Conservation (phyloP, 2,888 invertebrate genomes). For the Lepetodrilus schrolli region DNA sequence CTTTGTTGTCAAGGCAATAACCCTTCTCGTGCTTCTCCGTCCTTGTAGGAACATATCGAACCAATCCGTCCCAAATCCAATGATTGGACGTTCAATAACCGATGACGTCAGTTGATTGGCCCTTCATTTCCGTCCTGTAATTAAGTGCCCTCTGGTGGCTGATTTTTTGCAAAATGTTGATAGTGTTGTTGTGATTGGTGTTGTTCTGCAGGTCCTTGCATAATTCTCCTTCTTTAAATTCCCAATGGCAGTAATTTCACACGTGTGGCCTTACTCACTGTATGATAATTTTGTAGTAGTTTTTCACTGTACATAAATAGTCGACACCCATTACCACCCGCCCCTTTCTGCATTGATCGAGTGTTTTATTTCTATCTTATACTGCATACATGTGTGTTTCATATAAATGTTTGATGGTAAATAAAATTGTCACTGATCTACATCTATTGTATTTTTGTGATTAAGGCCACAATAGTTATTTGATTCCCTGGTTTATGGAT, state of each 20-base stretch:
- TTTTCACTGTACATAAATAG: conserved; percentile 11
- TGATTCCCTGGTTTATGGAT: too few relatives aligned
- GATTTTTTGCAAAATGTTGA: background rate
- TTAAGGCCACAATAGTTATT: too few relatives aligned
- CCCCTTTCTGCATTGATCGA: too few relatives aligned
- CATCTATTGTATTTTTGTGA: too few relatives aligned
- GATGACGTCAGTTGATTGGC: conserved; percentile 35
- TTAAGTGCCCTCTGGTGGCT: conserved; percentile 4
- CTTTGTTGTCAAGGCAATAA: background rate
- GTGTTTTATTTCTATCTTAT: too few relatives aligned
- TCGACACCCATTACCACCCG: background rate
- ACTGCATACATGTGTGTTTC: too few relatives aligned
- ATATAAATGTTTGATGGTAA: background rate
- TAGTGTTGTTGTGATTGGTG: conserved; percentile 10
- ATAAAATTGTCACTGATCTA: background rate
- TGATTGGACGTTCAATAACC: conserved; percentile 16
- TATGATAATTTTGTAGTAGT: conserved; percentile 9
- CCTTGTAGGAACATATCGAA: background rate
- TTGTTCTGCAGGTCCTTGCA: background rate
- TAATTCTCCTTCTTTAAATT: background rate
- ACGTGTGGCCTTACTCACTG: conserved; percentile 25
- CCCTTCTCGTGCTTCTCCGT: background rate
- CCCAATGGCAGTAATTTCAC: conserved; percentile 18
- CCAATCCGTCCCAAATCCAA: conserved; percentile 26
- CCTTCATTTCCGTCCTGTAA: conserved; percentile 38